Percentiles rank a stretch among this genome's conserved stretches.
These are phyloP conservation scores for Rhinoraja longicauda DNA, from an alignment of 2,797 vertebrate genomes.

Conservation along the genomic window DNA sequence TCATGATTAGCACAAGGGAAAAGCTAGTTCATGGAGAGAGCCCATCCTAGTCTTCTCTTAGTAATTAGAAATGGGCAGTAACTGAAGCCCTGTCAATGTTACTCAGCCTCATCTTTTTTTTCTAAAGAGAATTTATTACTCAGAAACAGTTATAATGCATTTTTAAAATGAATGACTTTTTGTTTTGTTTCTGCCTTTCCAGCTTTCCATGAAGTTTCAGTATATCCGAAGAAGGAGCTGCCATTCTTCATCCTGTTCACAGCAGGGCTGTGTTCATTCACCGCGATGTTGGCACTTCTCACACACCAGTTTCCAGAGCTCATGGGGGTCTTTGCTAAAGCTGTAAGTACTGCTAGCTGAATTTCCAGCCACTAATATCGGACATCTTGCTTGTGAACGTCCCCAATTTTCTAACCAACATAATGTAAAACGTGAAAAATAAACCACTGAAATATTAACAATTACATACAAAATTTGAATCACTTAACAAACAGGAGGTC, in stretches of 20 bases:
- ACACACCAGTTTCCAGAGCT: constrained; percentile 98
- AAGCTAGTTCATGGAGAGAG: background rate
- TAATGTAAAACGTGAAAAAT: background rate
- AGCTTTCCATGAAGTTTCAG: constrained; percentile 97
- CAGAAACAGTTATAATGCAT: background rate
- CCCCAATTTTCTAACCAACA: background rate
- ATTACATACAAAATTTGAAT: background rate
- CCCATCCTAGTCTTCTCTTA: background rate
- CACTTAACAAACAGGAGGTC: background rate
- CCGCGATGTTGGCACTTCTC: constrained; percentile 93
- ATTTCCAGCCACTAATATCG: constrained; percentile 36
- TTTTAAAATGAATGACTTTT: background rate
- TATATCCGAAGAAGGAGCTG: constrained; percentile 97
- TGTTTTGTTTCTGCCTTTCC: constrained; percentile 41
- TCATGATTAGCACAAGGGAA: background rate
- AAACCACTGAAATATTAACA: background rate
- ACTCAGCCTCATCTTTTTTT: background rate
- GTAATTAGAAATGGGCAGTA: background rate
- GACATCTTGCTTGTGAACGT: background rate
- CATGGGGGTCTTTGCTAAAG: constrained; percentile 94
- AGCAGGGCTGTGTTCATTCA: constrained; percentile 94
- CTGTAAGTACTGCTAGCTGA: constrained; percentile 69
- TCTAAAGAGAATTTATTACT: background rate
- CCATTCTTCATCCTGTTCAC: constrained; percentile 99
- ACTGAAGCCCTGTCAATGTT: background rate